phyloP scores from a whole-genome alignment of 2,888 invertebrate species.

The Eurois occulta region DNA sequence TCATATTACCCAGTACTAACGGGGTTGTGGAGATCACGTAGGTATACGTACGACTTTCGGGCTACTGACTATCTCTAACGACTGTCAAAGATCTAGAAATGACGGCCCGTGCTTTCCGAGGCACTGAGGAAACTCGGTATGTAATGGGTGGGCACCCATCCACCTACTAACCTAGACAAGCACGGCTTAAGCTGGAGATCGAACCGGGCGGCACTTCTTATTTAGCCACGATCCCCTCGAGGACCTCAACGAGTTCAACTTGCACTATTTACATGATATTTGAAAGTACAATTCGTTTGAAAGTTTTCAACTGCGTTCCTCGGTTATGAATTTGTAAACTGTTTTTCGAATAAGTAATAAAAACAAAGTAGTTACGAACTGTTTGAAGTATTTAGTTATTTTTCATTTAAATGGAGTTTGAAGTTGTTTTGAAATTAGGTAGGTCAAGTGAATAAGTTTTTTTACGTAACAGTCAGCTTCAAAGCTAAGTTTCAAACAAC shows the following conservation, averaged over 20 bases:
- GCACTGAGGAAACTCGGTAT: too few species aligned
- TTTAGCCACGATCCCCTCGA: too few species aligned
- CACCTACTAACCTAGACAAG: too few species aligned
- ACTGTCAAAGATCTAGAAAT: too few species aligned
- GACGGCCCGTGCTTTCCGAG: too few species aligned
- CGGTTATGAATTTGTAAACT: constrained; percentile 35
- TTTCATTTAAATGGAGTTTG: constrained; percentile 39
- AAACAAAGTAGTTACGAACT: constrained; percentile 27
- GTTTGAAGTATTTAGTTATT: constrained; percentile 16
- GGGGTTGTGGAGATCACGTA: too few species aligned
- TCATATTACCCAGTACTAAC: too few species aligned
- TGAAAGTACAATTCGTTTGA: constrained; percentile 29
- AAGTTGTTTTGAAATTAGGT: constrained; percentile 14
- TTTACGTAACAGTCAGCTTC: neutral
- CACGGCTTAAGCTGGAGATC: too few species aligned
- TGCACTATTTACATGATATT: constrained; percentile 29
- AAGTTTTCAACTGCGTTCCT: constrained; percentile 42
- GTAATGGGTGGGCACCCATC: too few species aligned
- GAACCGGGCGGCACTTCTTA: too few species aligned
- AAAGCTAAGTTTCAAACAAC: neutral
- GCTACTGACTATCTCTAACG: too few species aligned
- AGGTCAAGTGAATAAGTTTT: neutral
- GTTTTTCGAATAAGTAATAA: constrained; percentile 33
- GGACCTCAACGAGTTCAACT: neutral
- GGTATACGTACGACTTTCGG: too few species aligned